A percentile compares a stretch with the other conserved stretches of the same genome.
phyloP scores from a whole-genome alignment of 2,113 vertebrate genomes.

The Leuciscus idus region DNA sequence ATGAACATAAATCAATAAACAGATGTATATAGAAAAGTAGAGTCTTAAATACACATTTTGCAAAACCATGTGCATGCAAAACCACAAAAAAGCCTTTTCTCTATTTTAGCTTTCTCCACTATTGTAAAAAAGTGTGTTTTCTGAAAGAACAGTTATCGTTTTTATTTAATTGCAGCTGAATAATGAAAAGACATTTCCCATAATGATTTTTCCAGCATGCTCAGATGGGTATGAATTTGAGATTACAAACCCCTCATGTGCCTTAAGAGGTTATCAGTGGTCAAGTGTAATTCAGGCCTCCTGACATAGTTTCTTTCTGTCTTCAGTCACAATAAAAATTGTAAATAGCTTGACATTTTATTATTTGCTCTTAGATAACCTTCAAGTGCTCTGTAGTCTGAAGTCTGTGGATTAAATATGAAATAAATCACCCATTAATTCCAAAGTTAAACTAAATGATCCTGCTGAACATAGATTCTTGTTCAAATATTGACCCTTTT shows the following conservation, averaged over 20 bases:
- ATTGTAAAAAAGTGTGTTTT: neutral
- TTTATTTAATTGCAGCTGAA: neutral
- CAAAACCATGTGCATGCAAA: neutral
- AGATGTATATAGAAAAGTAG: neutral
- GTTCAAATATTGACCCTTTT: constrained; percentile 16
- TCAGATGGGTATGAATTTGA: neutral
- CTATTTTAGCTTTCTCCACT: neutral
- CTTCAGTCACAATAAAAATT: neutral
- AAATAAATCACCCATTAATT: constrained; percentile 23
- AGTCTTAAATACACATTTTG: neutral
- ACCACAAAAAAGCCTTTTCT: neutral
- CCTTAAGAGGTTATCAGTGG: constrained; percentile 4
- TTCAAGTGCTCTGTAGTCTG: neutral
- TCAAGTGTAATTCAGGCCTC: neutral
- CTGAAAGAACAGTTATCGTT: neutral
- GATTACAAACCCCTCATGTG: constrained; percentile 14
- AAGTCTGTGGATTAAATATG: neutral
- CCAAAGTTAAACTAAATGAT: constrained; percentile 1
- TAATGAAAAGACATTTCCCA: neutral
- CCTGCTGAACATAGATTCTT: neutral
- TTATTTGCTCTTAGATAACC: constrained; percentile 22
- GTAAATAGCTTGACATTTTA: constrained; percentile 41
- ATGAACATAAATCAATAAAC: neutral
- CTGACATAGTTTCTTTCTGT: constrained; percentile 10
- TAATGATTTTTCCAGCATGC: constrained; percentile 33